Base-by-base conservation (phyloP, 2,797 vertebrate species). In the Podarcis siculus region DNA sequence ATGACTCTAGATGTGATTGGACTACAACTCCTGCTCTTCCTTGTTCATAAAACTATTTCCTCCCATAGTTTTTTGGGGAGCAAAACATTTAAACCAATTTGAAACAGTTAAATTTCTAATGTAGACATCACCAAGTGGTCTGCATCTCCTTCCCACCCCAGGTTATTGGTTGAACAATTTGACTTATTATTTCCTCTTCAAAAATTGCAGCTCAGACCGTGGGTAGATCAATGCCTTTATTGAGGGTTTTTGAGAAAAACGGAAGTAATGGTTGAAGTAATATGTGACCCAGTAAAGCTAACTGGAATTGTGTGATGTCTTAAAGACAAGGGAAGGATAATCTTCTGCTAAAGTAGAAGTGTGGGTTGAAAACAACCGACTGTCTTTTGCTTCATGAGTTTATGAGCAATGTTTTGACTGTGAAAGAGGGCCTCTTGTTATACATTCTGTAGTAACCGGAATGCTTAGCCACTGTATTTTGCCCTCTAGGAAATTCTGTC, bases 361-460 rank as follows among this genome's bases (percentile, higher is more conserved):
- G 71, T 86, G 86, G 90, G 78, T 25, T 25, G 39, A 45, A 75
- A 72, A 61, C 79, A 73, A 12, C 17, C 69, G 58, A 4, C 17
- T 90, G 86, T 88, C 21, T 90, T 92, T 72, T 92, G 69, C 85
- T 90, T 86, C 90, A 89, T 85, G 78, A 67, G 83, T 17, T 93
- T 91, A 89, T 87, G 5, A 72, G 42, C 71, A 78, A 85, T 35
- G 42, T 92, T 90, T 89, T 92, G 72, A 89, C 87, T 93, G 89
- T 95, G 93, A 94, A 94, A 86, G 88, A 86, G 82, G 88, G 92
- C 73, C 39, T 83, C 90, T 87, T 93, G 92, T 92, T 93, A 94
- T 88, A 92, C 76, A 90, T 73, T 92, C 87, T 91, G 85, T 94
- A 90, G 88, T 95, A 87, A 92, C 77, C 92, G 88, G 64, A 91